Conservation (phyloP, 2,797 vertebrate genomes). For the Vireo griseus region DNA sequence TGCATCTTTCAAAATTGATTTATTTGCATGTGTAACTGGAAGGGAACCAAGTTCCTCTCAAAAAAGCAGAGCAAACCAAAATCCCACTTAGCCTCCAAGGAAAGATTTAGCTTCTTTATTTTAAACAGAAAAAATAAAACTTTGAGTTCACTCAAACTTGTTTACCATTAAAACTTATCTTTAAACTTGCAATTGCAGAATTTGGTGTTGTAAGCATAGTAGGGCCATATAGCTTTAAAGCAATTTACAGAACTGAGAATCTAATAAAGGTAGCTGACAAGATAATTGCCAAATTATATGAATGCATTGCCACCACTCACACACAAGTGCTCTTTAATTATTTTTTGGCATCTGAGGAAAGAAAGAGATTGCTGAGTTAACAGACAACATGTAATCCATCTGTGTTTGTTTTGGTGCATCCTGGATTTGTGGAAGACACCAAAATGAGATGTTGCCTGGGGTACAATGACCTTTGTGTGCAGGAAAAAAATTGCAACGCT, state of each 20-base stretch:
- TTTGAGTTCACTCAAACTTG: not conserved
- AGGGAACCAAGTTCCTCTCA: not conserved
- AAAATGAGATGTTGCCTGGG: conserved; percentile 35
- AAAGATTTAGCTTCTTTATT: not conserved
- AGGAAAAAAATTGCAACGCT: conserved; percentile 25
- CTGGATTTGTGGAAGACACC: conserved; percentile 42
- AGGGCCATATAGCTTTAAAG: not conserved
- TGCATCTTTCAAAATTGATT: not conserved
- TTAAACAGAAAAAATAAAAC: not conserved
- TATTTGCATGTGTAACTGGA: not conserved
- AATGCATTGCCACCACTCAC: not conserved
- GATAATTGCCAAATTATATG: conserved; percentile 65
- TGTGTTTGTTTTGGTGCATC: conserved; percentile 61
- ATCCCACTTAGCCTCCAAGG: not conserved
- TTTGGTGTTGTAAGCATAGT: not conserved
- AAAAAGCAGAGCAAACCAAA: not conserved
- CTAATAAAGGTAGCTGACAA: conserved; percentile 61
- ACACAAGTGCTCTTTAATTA: conserved; percentile 53
- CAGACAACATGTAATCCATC: conserved; percentile 37
- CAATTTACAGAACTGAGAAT: conserved; percentile 28
- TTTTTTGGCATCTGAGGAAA: conserved; percentile 62
- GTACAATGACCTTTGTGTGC: conserved; percentile 54
- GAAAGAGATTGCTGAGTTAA: conserved; percentile 40
- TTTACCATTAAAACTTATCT: not conserved
- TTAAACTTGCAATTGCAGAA: not conserved